Evolutionary conservation across 2,797 vertebrate species (phyloP), one percentile per base, ranked within the genome.

Genomic region (Melanotaenia maccullochi): DNA sequence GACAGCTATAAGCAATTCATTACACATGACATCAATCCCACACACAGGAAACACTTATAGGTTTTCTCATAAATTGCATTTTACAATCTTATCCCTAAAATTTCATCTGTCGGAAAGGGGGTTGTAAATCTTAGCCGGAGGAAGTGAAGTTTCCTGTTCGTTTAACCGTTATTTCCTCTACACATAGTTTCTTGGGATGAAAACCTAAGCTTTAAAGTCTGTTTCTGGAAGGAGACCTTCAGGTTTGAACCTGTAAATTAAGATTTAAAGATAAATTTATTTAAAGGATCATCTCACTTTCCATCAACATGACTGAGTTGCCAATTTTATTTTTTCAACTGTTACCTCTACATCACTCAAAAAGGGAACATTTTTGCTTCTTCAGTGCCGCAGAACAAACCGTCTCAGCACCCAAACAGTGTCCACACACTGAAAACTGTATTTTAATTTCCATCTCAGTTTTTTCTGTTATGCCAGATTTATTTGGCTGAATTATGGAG

Each of bases 81-180:
- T 42, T 57, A 6, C 36, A 71, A n/a, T 47, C 32, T 69, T 65
- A 32, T 68, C 44, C 49, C 4, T 60, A 65, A 25, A 35, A 71
- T 78, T 22, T 40, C 13, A 30, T 69, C 35, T 11, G 42, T 32
- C 12, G 0, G 36, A 68, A 36, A 61, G 13, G 49, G 42, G 38
- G 62, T 22, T 73, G 35, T 64, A 78, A 73, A 73, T 75, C 49
- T 36, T 24, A 1, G 0, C n/a, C 4, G 22, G 56, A 78, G 76
- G 61, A 87, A 78, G 44, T 66, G 57, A 65, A 64, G 64, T 76
- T 85, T 85, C 69, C 77, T 86, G 67, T 76, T 70, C 18, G 24
- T 76, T 82, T 66, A 73, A 52, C 35, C 35, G 51, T 42, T 47
- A 58, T 73, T 86, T 88, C 75, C 79, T 69, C 52, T 63, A 71